phyloP scores from a whole-genome alignment of 1,140 invertebrate genomes.

The Diprion similis region DNA sequence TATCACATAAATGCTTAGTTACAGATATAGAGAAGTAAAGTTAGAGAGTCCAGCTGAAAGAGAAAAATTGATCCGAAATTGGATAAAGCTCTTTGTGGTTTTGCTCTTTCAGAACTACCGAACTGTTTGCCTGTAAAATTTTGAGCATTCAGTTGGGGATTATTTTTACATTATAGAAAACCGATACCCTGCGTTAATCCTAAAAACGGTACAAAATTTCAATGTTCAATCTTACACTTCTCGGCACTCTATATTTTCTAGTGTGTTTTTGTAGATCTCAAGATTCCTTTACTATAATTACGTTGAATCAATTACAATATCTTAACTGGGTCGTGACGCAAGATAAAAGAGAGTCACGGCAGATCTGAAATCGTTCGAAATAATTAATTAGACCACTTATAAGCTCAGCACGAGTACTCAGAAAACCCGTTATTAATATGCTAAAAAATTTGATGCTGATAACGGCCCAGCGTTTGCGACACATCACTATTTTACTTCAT shows the following conservation, averaged over 20 bases:
- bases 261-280: too few relatives aligned
- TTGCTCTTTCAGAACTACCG: background rate
- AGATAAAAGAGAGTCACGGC: too few relatives aligned
- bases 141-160: background rate
- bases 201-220: background rate
- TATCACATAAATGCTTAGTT: background rate
- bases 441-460: background rate
- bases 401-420: too few relatives aligned
- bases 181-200: slow-evolving; percentile 6
- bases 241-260: background rate
- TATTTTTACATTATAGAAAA: slow-evolving; percentile 6
- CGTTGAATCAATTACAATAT: too few relatives aligned
- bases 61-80: background rate
- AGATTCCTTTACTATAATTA: too few relatives aligned
- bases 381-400: too few relatives aligned
- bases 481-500: background rate
- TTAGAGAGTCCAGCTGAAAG: background rate
- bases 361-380: too few relatives aligned
- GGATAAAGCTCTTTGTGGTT: background rate
- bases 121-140: background rate
- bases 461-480: background rate
- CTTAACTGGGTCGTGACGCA: too few relatives aligned
- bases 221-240: background rate
- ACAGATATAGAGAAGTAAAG: too few relatives aligned
- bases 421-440: background rate